Evolutionary conservation across 1,140 invertebrate genomes (phyloP), one percentile per base, ranked within the genome.

Genomic region (Halyomorpha halys): DNA sequence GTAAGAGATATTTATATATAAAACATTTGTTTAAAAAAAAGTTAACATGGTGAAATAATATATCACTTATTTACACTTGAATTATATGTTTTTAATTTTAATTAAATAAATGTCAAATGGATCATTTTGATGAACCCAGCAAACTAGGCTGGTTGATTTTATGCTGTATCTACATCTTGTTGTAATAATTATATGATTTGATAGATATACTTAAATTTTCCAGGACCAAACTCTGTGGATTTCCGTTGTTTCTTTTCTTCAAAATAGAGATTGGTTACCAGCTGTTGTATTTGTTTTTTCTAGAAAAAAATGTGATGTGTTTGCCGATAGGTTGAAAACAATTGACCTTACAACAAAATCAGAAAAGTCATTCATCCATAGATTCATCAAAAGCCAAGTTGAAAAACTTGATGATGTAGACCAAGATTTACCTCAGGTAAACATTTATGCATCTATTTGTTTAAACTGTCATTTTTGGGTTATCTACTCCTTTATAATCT

Each of bases 261-360:
- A 82, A 69, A 83, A 83, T 45, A 78, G 87, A 62, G 86, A 95
- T 66, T 87, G 94, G 71, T 76, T 98, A 54, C 96, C 97, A 0
- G 89, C 93, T 0, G 93, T 98, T 1, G 86, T 91, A 2, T 99
- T 99, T 71, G 94, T 90, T 11, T 83, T 99, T 65, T 98, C 94
- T 0, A 80, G 94, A 65, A 93, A 91, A 72, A 84, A 86, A 70
- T 93, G 88, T 72, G 74, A 96, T 72, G 79, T 81, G 62, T 94
- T 91, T 73, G 86, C 90, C 0, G 75, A 80, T 53, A 80, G 85
- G 47, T 73, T 91, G 11, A 81, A 80, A 67, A 82, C 80, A 60
- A 76, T 90, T 1, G 87, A 95, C 74, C 81, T 98, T 49, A 94
- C 91, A 1, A 92, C 84, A 0, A 79, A 81, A 0, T 80, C 79